Evolutionary conservation across 2,113 vertebrate species (phyloP).

Genomic region (Heterocephalus glaber): DNA sequence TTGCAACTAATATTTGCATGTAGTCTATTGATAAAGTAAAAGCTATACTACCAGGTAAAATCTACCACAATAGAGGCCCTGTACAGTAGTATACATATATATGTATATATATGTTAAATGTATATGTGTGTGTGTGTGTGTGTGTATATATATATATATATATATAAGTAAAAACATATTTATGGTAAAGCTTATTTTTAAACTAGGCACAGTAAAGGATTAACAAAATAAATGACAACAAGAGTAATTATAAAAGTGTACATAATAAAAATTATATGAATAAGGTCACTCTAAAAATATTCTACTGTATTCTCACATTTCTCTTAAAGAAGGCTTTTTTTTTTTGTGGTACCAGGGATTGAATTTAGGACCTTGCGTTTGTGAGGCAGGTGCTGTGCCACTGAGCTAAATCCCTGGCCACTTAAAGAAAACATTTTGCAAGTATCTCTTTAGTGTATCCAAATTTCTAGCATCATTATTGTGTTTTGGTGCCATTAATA

Average conservation of each 20-base stretch:
- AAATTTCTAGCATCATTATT: not conserved
- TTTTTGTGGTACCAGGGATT: no score
- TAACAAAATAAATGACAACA: no score
- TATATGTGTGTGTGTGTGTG: no score
- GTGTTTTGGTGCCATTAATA: not conserved
- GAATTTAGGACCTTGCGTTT: no score
- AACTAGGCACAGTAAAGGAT: not conserved
- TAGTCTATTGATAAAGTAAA: not conserved
- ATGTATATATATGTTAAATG: no score
- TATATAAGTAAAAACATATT: not conserved
- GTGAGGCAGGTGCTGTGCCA: no score
- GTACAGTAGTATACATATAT: no score
- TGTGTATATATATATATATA: no score
- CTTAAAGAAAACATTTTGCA: not conserved
- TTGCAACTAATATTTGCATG: not conserved
- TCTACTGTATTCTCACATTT: not conserved
- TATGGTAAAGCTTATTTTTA: not conserved
- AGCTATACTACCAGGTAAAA: constrained; percentile 34
- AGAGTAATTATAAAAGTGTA: not conserved
- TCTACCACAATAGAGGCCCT: not conserved
- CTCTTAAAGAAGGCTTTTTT: no score
- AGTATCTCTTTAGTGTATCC: not conserved
- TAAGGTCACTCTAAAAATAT: no score
- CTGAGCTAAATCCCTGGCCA: no score
- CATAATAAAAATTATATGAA: not conserved